phyloP scores from a whole-genome alignment of 1,140 invertebrate species.

The Coelopa frigida region DNA sequence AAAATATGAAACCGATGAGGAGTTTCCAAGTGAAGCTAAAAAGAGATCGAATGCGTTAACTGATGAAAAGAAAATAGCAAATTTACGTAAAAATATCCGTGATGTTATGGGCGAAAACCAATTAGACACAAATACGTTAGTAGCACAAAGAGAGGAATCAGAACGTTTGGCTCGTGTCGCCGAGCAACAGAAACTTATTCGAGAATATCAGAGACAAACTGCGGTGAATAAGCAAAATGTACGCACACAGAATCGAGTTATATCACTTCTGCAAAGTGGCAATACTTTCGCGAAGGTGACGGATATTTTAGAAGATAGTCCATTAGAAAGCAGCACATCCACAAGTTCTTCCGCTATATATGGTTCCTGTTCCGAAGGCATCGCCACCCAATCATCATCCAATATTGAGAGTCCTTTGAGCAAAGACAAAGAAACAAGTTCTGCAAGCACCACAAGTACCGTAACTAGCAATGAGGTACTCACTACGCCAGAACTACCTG shows the following conservation, averaged over 20 bases:
- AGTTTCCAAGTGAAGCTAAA: too few relatives aligned
- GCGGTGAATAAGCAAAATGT: conserved; percentile 44
- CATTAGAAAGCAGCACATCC: too few relatives aligned
- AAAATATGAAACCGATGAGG: too few relatives aligned
- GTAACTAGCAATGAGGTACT: conserved; percentile 4
- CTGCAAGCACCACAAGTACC: not conserved
- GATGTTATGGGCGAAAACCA: conserved; percentile 90
- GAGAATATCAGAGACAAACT: conserved; percentile 51
- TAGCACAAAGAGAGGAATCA: conserved; percentile 85
- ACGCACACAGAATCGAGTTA: conserved; percentile 59
- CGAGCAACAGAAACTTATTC: conserved; percentile 71
- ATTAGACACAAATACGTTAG: conserved; percentile 83
- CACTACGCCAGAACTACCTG: conserved; percentile 19
- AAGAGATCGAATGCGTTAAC: too few relatives aligned
- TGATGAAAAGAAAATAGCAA: conserved; percentile 56
- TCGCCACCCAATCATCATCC: too few relatives aligned
- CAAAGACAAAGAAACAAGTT: conserved; percentile 6
- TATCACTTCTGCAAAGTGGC: conserved; percentile 58
- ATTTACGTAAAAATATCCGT: conserved; percentile 74
- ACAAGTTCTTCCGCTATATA: too few relatives aligned
- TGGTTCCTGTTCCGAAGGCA: too few relatives aligned
- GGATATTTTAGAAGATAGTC: too few relatives aligned
- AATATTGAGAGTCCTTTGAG: too few relatives aligned
- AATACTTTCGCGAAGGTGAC: conserved; percentile 36
- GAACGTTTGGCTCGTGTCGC: conserved; percentile 78